phyloP scores from a whole-genome alignment of 1,140 invertebrate genomes.

The Matsumurasca onukii region DNA sequence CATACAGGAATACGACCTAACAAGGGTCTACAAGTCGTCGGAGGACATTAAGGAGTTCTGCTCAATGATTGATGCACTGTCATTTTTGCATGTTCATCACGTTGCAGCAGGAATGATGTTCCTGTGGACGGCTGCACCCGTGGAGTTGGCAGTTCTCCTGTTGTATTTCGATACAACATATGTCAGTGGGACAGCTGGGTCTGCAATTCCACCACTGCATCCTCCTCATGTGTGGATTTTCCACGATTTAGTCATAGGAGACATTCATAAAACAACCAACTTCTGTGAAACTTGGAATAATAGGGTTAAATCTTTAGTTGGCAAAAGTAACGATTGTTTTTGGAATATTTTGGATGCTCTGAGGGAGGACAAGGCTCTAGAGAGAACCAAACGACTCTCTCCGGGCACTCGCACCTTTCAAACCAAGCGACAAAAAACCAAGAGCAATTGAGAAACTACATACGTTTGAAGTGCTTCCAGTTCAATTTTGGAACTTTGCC shows the following conservation, averaged over 20 bases:
- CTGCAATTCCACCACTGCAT: not conserved
- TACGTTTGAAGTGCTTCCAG: too few relatives aligned
- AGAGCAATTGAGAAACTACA: too few relatives aligned
- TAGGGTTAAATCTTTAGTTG: not conserved
- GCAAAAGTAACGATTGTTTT: slow-evolving; percentile 19
- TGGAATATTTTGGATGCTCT: not conserved
- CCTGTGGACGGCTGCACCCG: not conserved
- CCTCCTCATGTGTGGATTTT: not conserved
- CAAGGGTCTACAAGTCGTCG: too few relatives aligned
- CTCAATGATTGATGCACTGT: not conserved
- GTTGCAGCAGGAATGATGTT: not conserved
- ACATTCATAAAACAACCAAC: not conserved
- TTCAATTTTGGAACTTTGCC: too few relatives aligned
- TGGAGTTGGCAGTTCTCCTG: not conserved
- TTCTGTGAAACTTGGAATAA: not conserved
- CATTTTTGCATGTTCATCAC: not conserved
- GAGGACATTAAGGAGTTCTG: not conserved
- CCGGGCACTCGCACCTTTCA: too few relatives aligned
- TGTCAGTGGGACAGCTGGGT: not conserved
- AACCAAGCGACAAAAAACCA: too few relatives aligned
- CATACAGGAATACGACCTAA: too few relatives aligned
- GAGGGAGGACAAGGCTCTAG: not conserved
- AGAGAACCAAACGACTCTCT: slow-evolving; percentile 3
- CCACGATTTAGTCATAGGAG: not conserved
- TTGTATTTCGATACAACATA: too few relatives aligned